A percentile compares a stretch with the other conserved stretches of the same genome.
Evolutionary conservation across 1,140 invertebrate species (phyloP).

Genomic region (Hycleus phaleratus): DNA sequence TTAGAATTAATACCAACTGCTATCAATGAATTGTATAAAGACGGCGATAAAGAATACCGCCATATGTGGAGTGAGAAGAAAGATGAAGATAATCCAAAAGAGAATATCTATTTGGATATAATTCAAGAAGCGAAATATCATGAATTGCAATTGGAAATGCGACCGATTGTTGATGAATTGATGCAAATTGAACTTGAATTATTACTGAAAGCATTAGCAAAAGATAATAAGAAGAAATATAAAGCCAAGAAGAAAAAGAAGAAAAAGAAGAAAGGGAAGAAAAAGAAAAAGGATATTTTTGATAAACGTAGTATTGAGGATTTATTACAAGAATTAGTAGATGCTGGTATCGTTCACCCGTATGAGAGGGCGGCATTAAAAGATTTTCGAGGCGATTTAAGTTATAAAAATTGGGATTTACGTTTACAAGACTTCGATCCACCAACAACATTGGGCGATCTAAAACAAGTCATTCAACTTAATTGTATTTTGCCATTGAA

Average conservation of each 20-base stretch:
- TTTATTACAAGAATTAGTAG: slow-evolving; percentile 70
- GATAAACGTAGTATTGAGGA: slow-evolving; percentile 65
- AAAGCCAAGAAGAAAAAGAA: slow-evolving; percentile 45
- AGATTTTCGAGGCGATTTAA: slow-evolving; percentile 65
- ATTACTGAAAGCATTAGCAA: slow-evolving; percentile 44
- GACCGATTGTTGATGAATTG: slow-evolving; percentile 47
- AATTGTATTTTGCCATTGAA: slow-evolving; percentile 71
- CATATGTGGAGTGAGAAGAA: slow-evolving; percentile 43
- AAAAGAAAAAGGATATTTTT: slow-evolving; percentile 68
- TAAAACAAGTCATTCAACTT: slow-evolving; percentile 61
- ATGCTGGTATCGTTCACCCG: slow-evolving; percentile 63
- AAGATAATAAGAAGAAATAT: slow-evolving; percentile 54
- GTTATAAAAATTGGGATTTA: slow-evolving; percentile 38
- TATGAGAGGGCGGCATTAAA: slow-evolving; percentile 53
- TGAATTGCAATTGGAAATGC: slow-evolving; percentile 48
- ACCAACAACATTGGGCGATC: slow-evolving; percentile 51
- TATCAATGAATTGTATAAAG: slow-evolving; percentile 34
- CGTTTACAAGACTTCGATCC: slow-evolving; percentile 45
- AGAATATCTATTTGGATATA: slow-evolving; percentile 44
- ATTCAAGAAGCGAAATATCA: slow-evolving; percentile 45
- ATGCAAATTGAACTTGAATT: slow-evolving; percentile 49
- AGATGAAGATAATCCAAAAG: slow-evolving; percentile 41
- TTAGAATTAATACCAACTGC: slow-evolving; percentile 35
- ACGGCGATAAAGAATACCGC: slow-evolving; percentile 40
- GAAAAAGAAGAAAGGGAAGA: slow-evolving; percentile 53